Evolutionary conservation across 1,140 invertebrate genomes (phyloP).

Genomic region (Drosophila chauvacae): DNA sequence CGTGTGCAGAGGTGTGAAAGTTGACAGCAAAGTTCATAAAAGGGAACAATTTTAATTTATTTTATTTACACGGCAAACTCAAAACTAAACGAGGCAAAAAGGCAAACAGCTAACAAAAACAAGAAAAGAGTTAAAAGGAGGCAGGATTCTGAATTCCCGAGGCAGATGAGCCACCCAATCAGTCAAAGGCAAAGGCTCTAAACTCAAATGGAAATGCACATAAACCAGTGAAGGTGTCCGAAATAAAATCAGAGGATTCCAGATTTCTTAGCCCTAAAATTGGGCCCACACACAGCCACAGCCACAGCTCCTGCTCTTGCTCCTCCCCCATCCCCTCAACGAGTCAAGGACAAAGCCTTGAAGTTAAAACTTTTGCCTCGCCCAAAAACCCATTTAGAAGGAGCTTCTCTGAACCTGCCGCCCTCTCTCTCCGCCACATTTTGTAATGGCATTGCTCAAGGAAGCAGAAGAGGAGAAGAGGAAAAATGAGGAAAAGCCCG

Average conservation of each 20-base stretch:
- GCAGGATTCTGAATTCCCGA: neutral
- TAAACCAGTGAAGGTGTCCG: conserved; percentile 21
- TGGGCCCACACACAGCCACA: no score
- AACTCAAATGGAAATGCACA: conserved; percentile 6
- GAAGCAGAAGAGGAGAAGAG: conserved; percentile 24
- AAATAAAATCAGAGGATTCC: conserved; percentile 5
- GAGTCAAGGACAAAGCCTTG: conserved; percentile 46
- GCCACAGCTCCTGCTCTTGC: neutral
- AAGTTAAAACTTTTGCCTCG: conserved; percentile 28
- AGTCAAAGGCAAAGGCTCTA: conserved; percentile 4
- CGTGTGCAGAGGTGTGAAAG: conserved; percentile 59
- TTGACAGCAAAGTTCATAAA: conserved; percentile 65
- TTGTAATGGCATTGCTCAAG: conserved; percentile 63
- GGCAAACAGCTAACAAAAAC: neutral
- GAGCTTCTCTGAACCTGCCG: neutral
- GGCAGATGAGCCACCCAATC: conserved; percentile 6
- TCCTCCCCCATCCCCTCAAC: neutral
- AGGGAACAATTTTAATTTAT: conserved; percentile 63
- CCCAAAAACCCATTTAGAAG: conserved; percentile 26
- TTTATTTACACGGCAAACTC: conserved; percentile 54
- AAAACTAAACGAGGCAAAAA: neutral
- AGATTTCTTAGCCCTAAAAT: neutral
- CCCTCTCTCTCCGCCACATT: conserved; percentile 14
- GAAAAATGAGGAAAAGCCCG: neutral
- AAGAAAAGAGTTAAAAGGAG: neutral